Evolutionary conservation across 2,113 vertebrate species (phyloP), one percentile per base, ranked within the genome.

Genomic region (Xiphorhynchus elegans): DNA sequence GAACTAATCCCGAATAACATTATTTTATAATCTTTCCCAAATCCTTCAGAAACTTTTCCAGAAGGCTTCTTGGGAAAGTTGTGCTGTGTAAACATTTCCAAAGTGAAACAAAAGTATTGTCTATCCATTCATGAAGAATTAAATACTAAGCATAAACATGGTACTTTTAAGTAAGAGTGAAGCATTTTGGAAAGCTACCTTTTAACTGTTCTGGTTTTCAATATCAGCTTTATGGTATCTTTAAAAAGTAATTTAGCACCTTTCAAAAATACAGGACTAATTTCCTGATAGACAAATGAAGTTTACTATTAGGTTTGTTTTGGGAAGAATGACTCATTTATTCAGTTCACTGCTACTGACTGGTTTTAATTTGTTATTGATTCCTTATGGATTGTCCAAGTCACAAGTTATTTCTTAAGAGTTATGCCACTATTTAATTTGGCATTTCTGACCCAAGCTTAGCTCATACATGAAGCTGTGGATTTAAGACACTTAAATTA

Each of bases 291-390:
- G 87, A 87, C 50, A 94, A 93, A 95, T 86, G 83, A 93, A 90
- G 76, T 95, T 93, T 64, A 94, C 83, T 85, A 46, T 93, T 88
- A 58, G 47, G 60, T 80, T 95, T 93, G 92, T 77, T 97, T 94
- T 84, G 92, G 95, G 73, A 94, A 83, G 73, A 95, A 93, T 90
- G 79, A 93, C 92, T 93, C 72, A 90, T 92, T 94, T 96, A 84
- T 93, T 92, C 85, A 90, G 37, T 90, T 90, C 44, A 9, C 75
- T 94, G 95, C 93, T 96, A 88, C 93, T 84, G 90, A 77, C 90
- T 96, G 90, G 55, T 96, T 96, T 96, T 93, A 95, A 95, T 96
- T 93, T 96, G 64, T 89, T 95, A 81, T 93, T 90, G 95, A 95
- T 97, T 96, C 85, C 93, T 96, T 87, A 92, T 1, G 44, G 90